Base-by-base conservation (phyloP, 1,140 invertebrate species). In the Halyomorpha halys region DNA sequence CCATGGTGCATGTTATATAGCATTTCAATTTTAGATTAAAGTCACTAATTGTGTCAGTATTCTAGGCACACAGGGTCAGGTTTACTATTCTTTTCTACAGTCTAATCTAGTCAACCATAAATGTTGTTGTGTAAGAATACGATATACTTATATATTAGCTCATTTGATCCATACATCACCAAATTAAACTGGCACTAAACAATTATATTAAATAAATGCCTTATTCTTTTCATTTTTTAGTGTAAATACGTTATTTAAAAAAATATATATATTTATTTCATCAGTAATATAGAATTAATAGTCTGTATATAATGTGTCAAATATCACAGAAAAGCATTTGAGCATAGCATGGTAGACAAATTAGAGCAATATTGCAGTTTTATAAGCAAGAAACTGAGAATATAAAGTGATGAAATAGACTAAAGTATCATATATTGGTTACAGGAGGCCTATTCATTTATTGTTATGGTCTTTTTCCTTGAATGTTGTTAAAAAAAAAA, bases 331-430 rank as follows among this genome's bases (percentile, higher is more conserved):
- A 49, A 56, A 19, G 39, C 61, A 56, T 61, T 65, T 65, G 64
- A 61, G 64, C 64, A 65, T 65, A 61, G 59, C 61, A 65, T 49
- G 45, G 21, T 56, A 65, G 54, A 44, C 54, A 39, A 19, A 65
- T 61, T 61, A 65, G 64, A 65, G 64, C 64, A 61, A 61, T 39
- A 39, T 39, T 39, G 34, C 34, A 39, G 34, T 39, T 39, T 39
- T 39, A 39, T 39, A 39, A 39, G 34, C 34, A 39, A 39, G 34
- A 39, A 39, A 39, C 34, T 39, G 34, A 39, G 13, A 39, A 39
- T 39, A 39, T 39, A 13, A 39, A 39, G 34, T 39, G 34, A 39
- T 39, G 34, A 39, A 39, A 39, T 39, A 39, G 34, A 39, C 4
- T 39, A 39, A 39, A 39, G 11, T 39, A 39, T 39, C 34, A 39